Evolutionary conservation across 1,140 invertebrate genomes (phyloP).

Genomic region (Drosophila bipectinata): DNA sequence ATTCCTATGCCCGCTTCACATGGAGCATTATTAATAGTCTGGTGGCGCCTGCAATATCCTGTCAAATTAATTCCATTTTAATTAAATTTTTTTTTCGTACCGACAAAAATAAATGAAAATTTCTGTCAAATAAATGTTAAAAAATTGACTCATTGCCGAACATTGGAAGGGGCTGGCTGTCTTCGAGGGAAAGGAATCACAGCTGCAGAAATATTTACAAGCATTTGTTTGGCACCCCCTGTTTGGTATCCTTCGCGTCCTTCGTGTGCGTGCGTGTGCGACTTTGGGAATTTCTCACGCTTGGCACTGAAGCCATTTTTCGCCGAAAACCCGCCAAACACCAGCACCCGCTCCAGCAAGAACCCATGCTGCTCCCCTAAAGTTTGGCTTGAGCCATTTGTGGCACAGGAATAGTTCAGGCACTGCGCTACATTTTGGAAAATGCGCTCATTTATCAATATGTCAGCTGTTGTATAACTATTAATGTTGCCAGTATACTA

Average conservation of each 20-base stretch:
- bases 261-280: constrained; percentile 19
- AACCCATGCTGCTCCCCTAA: neutral
- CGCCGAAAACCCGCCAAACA: constrained; percentile 38
- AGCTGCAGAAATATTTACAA: constrained; percentile 79
- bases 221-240: constrained; percentile 73
- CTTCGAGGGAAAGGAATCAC: constrained; percentile 60
- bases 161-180: constrained; percentile 25
- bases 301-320: constrained; percentile 74
- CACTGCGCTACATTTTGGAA: constrained; percentile 47
- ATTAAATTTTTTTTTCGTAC: constrained; percentile 68
- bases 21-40: constrained; percentile 78
- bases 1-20: constrained; percentile 17
- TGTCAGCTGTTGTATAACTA: constrained; percentile 82
- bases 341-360: neutral
- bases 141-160: constrained; percentile 78
- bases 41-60: constrained; percentile 66
- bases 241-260: neutral
- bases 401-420: constrained; percentile 69
- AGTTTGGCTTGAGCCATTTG: constrained; percentile 58
- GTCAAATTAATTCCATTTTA: constrained; percentile 83
- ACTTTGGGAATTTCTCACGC: constrained; percentile 68
- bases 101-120: constrained; percentile 72
- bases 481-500: constrained; percentile 55
- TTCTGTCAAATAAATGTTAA: constrained; percentile 83
- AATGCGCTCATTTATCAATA: constrained; percentile 80